These are phyloP conservation scores for Drosophila kuntzei DNA, from an alignment of 2,888 invertebrate genomes.

Conservation along the genomic window DNA sequence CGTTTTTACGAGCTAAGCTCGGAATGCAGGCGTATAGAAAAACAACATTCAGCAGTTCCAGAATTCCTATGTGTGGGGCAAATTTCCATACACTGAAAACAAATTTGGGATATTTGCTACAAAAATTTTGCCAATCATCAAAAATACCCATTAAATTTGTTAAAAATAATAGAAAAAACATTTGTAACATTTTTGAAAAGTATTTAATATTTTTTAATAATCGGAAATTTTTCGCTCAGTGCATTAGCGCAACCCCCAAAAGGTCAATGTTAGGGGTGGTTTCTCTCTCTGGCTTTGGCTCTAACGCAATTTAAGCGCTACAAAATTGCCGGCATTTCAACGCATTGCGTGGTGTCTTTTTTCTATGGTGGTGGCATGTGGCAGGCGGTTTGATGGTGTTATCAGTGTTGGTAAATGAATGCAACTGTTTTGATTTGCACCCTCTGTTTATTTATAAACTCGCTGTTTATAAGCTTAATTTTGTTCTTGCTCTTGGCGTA, in stretches of 20 bases:
- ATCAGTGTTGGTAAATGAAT: conserved; percentile 57
- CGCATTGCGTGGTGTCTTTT: conserved; percentile 56
- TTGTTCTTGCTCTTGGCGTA: conserved; percentile 6
- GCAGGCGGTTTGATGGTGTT: conserved; percentile 14
- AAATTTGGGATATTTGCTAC: neutral
- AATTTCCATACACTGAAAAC: conserved; percentile 27
- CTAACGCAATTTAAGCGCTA: conserved; percentile 73
- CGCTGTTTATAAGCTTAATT: conserved; percentile 39
- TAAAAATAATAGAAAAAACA: neutral
- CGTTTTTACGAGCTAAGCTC: conserved; percentile 71
- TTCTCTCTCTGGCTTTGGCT: conserved; percentile 25
- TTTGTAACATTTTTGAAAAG: neutral
- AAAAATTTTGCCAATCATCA: neutral
- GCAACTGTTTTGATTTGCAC: conserved; percentile 53
- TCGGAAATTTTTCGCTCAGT: conserved; percentile 15
- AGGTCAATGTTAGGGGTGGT: conserved; percentile 35
- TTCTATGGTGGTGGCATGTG: conserved; percentile 43
- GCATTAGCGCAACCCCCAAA: conserved; percentile 21
- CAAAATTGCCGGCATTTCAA: conserved; percentile 74
- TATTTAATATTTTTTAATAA: neutral
- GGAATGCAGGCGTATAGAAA: conserved; percentile 59
- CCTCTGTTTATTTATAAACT: conserved; percentile 37
- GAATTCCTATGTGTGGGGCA: conserved; percentile 30
- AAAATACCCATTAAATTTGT: neutral
- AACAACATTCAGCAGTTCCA: conserved; percentile 36